Percentiles rank a stretch among this genome's conserved stretches.
phyloP scores from a whole-genome alignment of 2,797 vertebrate genomes.

The Sebastes minor region DNA sequence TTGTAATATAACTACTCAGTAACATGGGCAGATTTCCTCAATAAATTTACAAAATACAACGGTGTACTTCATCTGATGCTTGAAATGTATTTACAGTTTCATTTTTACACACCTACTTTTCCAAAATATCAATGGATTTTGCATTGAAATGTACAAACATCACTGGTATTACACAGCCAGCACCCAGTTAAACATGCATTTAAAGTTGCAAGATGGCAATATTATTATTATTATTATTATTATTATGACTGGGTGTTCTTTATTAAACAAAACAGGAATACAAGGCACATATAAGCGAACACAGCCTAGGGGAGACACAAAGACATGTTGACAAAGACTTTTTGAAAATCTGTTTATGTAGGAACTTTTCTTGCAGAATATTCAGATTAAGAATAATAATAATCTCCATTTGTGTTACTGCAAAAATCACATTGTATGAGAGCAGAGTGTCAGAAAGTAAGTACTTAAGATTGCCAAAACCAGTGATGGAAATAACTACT shows the following conservation, averaged over 20 bases:
- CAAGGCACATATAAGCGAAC: neutral
- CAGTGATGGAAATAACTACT: neutral
- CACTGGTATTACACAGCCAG: neutral
- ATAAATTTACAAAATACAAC: conserved; percentile 58
- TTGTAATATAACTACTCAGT: conserved; percentile 54
- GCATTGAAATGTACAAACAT: neutral
- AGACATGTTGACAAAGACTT: neutral
- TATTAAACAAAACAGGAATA: neutral
- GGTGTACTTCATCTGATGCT: neutral
- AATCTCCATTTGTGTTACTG: neutral
- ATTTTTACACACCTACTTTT: neutral
- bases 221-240: neutral
- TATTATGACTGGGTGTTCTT: neutral
- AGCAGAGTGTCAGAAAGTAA: neutral
- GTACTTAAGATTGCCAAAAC: neutral
- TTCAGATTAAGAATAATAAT: neutral
- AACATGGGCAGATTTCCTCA: conserved; percentile 34
- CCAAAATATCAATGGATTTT: neutral
- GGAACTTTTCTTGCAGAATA: neutral
- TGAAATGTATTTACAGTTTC: neutral
- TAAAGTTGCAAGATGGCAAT: neutral
- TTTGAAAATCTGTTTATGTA: neutral
- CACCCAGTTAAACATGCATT: neutral
- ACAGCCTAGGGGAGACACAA: neutral
- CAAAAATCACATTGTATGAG: neutral